Conservation (phyloP, 2,888 invertebrate genomes). For the Pseudanteris insignis region DNA sequence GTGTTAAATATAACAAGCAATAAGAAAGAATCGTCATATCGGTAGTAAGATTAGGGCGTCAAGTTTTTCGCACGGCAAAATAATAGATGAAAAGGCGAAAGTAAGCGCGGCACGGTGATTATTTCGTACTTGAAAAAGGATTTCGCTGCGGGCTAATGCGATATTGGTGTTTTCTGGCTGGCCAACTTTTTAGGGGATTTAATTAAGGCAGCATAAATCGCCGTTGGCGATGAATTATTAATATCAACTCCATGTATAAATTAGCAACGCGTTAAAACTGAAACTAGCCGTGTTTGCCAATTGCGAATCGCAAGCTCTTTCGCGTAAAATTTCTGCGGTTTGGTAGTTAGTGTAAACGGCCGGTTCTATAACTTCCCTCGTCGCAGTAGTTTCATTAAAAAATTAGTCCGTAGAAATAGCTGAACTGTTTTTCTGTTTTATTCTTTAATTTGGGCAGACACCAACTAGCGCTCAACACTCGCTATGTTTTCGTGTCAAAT, state of each 20-base stretch:
- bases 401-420: no score
- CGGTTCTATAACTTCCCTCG: constrained; percentile 48
- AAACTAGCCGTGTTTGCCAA: constrained; percentile 57
- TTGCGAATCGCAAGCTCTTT: constrained; percentile 39
- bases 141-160: constrained; percentile 55
- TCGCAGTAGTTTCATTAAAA: no score
- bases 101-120: constrained; percentile 46
- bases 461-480: no score
- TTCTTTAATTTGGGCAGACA: no score
- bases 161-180: constrained; percentile 64
- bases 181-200: constrained; percentile 64
- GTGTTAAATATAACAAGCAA: constrained; percentile 27
- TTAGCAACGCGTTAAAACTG: constrained; percentile 60
- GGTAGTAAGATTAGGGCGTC: constrained; percentile 12
- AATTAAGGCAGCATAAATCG: constrained; percentile 65
- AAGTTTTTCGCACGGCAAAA: constrained; percentile 47
- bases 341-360: constrained; percentile 47
- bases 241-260: constrained; percentile 65
- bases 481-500: no score
- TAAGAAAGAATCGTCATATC: constrained; percentile 33
- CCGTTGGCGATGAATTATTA: constrained; percentile 63
- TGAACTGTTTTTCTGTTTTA: no score
- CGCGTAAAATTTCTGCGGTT: constrained; percentile 48
- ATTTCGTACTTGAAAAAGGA: constrained; percentile 47
- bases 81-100: constrained; percentile 49